These are phyloP conservation scores for Trichoplusia ni DNA, from an alignment of 1,140 invertebrate species.

Conservation along the genomic window DNA sequence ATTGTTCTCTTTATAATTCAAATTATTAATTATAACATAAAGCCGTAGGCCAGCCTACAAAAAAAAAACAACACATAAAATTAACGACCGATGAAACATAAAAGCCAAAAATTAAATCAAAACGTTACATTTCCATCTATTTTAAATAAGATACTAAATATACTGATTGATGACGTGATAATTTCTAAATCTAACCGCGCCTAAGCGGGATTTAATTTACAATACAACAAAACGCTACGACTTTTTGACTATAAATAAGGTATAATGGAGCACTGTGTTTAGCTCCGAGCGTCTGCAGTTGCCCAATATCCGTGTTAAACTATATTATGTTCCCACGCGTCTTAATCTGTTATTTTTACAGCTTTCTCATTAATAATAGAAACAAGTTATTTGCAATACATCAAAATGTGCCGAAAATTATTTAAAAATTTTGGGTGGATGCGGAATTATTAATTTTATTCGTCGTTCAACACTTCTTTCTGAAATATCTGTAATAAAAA, in stretches of 20 bases:
- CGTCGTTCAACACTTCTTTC: constrained; percentile 4
- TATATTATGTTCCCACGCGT: constrained; percentile 28
- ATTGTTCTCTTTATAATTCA: no score
- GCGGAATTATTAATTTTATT: constrained; percentile 7
- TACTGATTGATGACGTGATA: constrained; percentile 29
- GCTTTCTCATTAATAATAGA: constrained; percentile 30
- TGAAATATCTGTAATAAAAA: no score
- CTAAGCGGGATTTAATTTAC: constrained; percentile 35
- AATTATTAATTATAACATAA: no score
- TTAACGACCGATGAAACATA: no score
- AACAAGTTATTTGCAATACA: constrained; percentile 29
- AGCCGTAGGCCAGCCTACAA: no score
- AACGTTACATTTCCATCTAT: not conserved
- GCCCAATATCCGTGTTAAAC: constrained; percentile 37
- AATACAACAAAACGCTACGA: constrained; percentile 30
- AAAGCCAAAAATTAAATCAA: not conserved
- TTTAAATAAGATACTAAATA: not conserved
- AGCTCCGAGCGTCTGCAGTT: constrained; percentile 42
- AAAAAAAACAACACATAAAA: no score
- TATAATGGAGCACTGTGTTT: constrained; percentile 46
- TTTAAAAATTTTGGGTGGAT: not conserved
- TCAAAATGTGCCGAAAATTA: constrained; percentile 21
- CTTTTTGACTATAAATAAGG: constrained; percentile 43
- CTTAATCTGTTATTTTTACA: constrained; percentile 31
- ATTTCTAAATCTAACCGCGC: constrained; percentile 26